Evolutionary conservation across 2,888 invertebrate species (phyloP).

Genomic region (Polyommatus icarus): DNA sequence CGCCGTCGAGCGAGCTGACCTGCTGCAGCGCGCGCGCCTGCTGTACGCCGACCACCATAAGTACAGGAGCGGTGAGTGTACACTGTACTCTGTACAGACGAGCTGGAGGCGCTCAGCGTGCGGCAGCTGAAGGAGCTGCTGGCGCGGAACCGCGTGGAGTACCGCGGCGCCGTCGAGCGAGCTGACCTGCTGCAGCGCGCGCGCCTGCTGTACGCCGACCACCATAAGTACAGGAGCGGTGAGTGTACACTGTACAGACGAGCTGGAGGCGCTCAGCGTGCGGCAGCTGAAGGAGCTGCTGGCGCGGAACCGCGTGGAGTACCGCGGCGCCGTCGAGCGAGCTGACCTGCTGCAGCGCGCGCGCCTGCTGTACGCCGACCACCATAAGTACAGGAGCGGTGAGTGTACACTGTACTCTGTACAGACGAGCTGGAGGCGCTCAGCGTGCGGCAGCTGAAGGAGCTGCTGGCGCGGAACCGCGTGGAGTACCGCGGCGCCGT

Average conservation of each 20-base stretch:
- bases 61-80: conserved; percentile 34
- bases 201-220: conserved; percentile 77
- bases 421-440: conserved; percentile 78
- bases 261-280: conserved; percentile 83
- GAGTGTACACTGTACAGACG: conserved; percentile 42
- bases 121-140: conserved; percentile 92
- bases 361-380: conserved; percentile 77
- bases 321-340: conserved; percentile 93
- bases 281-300: conserved; percentile 92
- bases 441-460: conserved; percentile 90
- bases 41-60: no score
- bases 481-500: conserved; percentile 94
- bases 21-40: no score
- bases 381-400: conserved; percentile 49
- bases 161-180: conserved; percentile 93
- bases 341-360: conserved; percentile 89
- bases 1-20: no score
- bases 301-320: conserved; percentile 91
- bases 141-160: conserved; percentile 91
- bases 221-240: conserved; percentile 48
- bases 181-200: conserved; percentile 89
- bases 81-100: no score
- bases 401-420: no score
- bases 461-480: conserved; percentile 88
- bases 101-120: conserved; percentile 83